phyloP scores from a whole-genome alignment of 1,140 invertebrate species.

The Trissolcus basalis region DNA sequence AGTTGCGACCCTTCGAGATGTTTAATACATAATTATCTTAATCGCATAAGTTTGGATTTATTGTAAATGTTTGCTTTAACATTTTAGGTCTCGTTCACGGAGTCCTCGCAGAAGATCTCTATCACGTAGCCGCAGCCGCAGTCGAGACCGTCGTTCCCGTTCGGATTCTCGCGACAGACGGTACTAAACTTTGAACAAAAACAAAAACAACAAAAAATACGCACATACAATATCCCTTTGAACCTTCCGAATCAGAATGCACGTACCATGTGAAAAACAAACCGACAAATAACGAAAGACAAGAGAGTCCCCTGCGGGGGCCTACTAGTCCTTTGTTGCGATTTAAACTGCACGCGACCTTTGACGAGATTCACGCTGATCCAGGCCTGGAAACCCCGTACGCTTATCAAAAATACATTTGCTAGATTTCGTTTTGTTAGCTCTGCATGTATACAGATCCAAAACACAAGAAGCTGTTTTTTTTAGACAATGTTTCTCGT shows the following conservation, averaged over 20 bases:
- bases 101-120: conserved; percentile 73
- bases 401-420: conserved; percentile 23
- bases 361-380: conserved; percentile 15
- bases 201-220: conserved; percentile 4
- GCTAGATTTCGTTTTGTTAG: conserved; percentile 1
- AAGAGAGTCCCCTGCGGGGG: no score
- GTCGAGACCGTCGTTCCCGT: conserved; percentile 74
- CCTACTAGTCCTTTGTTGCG: not conserved
- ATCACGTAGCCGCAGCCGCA: conserved; percentile 72
- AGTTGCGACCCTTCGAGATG: conserved; percentile 32
- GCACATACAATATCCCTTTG: conserved; percentile 7
- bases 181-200: conserved; percentile 62
- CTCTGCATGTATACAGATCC: no score
- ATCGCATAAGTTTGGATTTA: conserved; percentile 21
- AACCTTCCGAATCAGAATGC: conserved; percentile 12
- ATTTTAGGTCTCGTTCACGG: conserved; percentile 74
- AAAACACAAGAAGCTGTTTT: not conserved
- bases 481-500: conserved; percentile 34
- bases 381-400: conserved; percentile 12
- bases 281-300: no score
- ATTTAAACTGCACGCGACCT: not conserved
- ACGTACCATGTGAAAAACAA: not conserved
- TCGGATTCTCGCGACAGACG: conserved; percentile 76
- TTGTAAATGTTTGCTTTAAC: conserved; percentile 56
- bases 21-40: conserved; percentile 43